phyloP scores from a whole-genome alignment of 1,140 invertebrate genomes.

The Aphaenogaster ashmeadi region DNA sequence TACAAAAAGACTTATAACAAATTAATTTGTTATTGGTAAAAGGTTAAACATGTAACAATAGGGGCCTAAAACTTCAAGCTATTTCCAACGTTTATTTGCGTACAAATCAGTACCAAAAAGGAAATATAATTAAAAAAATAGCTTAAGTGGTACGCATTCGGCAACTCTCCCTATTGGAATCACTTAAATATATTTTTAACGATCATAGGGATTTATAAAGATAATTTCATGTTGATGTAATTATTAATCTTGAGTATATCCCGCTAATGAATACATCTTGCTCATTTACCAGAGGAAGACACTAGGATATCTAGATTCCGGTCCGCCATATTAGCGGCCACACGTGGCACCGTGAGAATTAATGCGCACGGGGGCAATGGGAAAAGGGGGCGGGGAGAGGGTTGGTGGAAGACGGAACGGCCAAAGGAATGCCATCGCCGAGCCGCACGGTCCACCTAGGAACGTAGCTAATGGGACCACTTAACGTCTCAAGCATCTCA shows the following conservation, averaged over 20 bases:
- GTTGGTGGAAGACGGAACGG: conserved; percentile 49
- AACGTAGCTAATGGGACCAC: conserved; percentile 86
- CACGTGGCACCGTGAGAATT: conserved; percentile 73
- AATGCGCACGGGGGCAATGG: conserved; percentile 52
- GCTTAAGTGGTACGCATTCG: too few species aligned
- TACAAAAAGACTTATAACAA: too few species aligned
- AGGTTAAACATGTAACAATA: too few species aligned
- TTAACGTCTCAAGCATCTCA: conserved; percentile 86
- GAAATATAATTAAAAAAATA: too few species aligned
- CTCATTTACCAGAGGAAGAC: conserved; percentile 19
- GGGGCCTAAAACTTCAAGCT: too few species aligned
- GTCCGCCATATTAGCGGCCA: conserved; percentile 39
- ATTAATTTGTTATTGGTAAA: too few species aligned
- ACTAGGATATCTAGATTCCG: conserved; percentile 1
- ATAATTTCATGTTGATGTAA: not conserved
- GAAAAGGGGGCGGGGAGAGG: conserved; percentile 31
- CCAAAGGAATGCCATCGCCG: conserved; percentile 79
- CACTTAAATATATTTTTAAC: not conserved
- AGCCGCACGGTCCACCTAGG: conserved; percentile 74
- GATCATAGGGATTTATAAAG: not conserved
- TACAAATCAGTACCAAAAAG: too few species aligned
- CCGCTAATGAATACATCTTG: not conserved
- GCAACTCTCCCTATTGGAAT: too few species aligned
- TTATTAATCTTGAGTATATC: conserved; percentile 17
- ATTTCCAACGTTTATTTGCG: too few species aligned